These are phyloP conservation scores for Conus ventricosus DNA, from an alignment of 1,140 invertebrate genomes.

Conservation along the genomic window DNA sequence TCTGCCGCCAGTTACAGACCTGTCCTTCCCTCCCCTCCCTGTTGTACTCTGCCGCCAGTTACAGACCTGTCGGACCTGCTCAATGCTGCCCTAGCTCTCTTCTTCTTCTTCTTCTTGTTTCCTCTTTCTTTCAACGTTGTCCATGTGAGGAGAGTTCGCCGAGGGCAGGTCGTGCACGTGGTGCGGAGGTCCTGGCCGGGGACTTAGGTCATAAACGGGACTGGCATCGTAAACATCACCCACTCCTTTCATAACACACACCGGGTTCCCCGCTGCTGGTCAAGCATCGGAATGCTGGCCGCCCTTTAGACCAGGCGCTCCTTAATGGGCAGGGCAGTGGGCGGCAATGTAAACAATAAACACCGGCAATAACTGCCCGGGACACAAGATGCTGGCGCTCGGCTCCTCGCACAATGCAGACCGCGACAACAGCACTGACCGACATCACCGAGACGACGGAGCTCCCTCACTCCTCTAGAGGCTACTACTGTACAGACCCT, in stretches of 20 bases:
- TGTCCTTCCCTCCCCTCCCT: not conserved
- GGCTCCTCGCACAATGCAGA: not conserved
- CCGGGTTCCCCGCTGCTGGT: not conserved
- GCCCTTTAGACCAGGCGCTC: not conserved
- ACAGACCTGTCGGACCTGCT: conserved; percentile 7
- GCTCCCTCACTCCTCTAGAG: no score
- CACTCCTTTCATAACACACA: conserved; percentile 1
- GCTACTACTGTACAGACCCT: no score
- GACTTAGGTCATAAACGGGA: not conserved
- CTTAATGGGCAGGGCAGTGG: not conserved
- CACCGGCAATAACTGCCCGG: not conserved
- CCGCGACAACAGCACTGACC: not conserved
- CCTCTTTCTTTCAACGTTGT: not conserved
- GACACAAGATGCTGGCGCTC: not conserved
- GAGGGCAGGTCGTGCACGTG: not conserved
- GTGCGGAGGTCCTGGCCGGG: not conserved
- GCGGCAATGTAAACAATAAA: not conserved
- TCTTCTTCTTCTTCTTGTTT: not conserved
- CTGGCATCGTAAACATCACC: not conserved
- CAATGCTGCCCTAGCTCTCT: not conserved
- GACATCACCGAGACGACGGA: not conserved
- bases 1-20: not conserved
- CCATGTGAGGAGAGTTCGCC: not conserved
- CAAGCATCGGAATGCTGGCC: not conserved
- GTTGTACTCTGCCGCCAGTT: not conserved